phyloP scores from a whole-genome alignment of 2,888 invertebrate genomes.

The Habrosyne pyritoides region DNA sequence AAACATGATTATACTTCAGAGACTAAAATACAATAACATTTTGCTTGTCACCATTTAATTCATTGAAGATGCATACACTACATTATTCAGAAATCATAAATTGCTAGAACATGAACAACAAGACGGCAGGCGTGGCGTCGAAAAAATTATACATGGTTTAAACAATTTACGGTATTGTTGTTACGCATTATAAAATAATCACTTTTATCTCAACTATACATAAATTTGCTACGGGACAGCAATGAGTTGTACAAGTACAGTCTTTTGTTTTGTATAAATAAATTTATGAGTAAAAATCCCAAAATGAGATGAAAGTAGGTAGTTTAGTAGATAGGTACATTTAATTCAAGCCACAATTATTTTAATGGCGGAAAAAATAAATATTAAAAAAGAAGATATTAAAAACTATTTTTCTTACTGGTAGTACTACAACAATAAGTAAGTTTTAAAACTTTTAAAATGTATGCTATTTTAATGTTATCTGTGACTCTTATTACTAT shows the following conservation, averaged over 20 bases:
- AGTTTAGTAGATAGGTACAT: too few species aligned
- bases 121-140: constrained; percentile 31
- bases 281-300: too few species aligned
- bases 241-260: not conserved
- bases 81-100: not conserved
- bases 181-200: not conserved
- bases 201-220: not conserved
- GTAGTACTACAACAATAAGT: too few species aligned
- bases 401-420: too few species aligned
- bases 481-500: too few species aligned
- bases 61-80: not conserved
- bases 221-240: not conserved
- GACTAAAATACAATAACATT: not conserved
- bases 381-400: too few species aligned
- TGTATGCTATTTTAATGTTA: too few species aligned
- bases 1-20: not conserved
- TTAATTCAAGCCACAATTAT: too few species aligned
- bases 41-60: not conserved
- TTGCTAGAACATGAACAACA: constrained; percentile 7
- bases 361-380: too few species aligned
- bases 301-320: too few species aligned
- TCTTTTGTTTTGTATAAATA: not conserved
- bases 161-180: constrained; percentile 1
- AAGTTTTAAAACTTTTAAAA: too few species aligned
- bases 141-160: constrained; percentile 6